Base-by-base conservation (phyloP, 2,888 invertebrate species). In the Vesta saturnalis region DNA sequence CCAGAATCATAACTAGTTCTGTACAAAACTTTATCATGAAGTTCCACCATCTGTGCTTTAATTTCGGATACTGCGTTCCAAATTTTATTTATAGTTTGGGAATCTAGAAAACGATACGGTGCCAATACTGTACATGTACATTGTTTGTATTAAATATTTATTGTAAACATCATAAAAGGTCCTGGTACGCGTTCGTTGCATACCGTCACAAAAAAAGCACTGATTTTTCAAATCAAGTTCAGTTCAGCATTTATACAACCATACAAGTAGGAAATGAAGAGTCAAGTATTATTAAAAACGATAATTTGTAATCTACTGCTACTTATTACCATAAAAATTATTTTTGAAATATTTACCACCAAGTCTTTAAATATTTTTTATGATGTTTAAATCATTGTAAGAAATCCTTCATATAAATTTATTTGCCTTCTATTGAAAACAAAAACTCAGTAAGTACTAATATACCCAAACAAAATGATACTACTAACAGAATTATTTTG, bases 11-110 rank as follows among this genome's bases (percentile, higher is more conserved):
- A 23, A 23, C 8, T 23, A 23, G 23, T 43, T 43, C 43, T 43
- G 43, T 43, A 43, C 43, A 43, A 43, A 43, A 43, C 43, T 43
- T 43, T 43, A 43, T 43, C 43, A n/a, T 43, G 43, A 43, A 43
- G 43, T 43, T 43, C 43, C 43, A 43, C 14, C 43, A 43, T 43
- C 43, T 43, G 43, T 43, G 14, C 43, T 12, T 43, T 43, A 5
- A 43, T 43, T 43, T 43, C 43, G 5, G 43, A 43, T n/a, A 43
- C 43, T 43, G 43, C 43, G n/a, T 43, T 43, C 43, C 43, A 23
- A 23, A 23, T 23, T 23, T 23, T 23, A 23, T 23, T 23, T 23
- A 23, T 23, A 23, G 23, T 23, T 23, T 23, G 23, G 23, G 23
- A 23, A 23, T 23, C 23, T 23, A 8, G 23, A 23, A 23, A 23